Evolutionary conservation across 30 jellyfish, hydroid and myxozoan genomes (phyloP).

Genomic region (Pelagia noctiluca): DNA sequence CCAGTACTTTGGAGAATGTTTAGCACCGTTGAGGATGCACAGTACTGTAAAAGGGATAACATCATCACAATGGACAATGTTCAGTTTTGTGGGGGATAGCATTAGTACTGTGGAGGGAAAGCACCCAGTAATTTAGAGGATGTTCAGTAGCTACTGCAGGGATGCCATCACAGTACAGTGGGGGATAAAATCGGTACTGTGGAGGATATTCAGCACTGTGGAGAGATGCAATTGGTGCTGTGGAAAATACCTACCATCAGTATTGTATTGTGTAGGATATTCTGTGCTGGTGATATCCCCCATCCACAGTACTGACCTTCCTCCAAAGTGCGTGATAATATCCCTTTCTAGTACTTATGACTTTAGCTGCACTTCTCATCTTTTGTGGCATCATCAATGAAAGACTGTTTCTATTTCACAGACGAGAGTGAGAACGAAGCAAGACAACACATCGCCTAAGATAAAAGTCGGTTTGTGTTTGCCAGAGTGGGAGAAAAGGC

Average conservation of each 20-base stretch:
- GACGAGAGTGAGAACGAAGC: neutral
- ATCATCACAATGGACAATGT: too few species aligned
- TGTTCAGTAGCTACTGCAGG: too few species aligned
- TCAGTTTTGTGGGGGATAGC: too few species aligned
- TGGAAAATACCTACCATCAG: neutral
- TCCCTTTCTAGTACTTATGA: neutral
- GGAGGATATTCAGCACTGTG: too few species aligned
- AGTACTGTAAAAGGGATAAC: too few species aligned
- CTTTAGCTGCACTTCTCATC: neutral
- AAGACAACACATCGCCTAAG: slow-evolving; percentile 10
- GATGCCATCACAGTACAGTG: too few species aligned
- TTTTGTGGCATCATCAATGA: too few species aligned
- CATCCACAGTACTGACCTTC: neutral
- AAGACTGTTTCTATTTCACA: neutral
- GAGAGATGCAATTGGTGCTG: neutral
- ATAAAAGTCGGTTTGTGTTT: slow-evolving; percentile 87
- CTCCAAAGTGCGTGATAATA: neutral
- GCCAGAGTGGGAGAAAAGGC: slow-evolving; percentile 75
- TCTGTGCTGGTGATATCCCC: neutral
- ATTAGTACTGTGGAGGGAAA: too few species aligned
- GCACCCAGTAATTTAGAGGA: too few species aligned
- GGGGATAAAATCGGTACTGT: too few species aligned
- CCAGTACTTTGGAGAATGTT: too few species aligned
- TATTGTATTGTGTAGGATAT: neutral
- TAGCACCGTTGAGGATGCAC: too few species aligned